Base-by-base conservation (phyloP, 2,888 invertebrate species). In the Perizoma flavofasciatum region DNA sequence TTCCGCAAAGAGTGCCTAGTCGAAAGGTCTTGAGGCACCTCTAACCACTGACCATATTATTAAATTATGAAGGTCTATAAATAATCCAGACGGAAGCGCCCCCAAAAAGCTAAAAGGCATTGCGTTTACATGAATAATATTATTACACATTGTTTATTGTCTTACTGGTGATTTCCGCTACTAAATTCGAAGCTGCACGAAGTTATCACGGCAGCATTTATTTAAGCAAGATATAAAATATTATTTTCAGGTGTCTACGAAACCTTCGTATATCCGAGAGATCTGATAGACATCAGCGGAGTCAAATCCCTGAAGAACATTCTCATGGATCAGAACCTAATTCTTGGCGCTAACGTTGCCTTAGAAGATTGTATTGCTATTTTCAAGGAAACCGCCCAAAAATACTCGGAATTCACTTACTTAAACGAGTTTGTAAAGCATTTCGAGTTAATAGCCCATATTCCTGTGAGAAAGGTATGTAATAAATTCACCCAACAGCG, bases 391-490 rank as follows among this genome's bases (percentile, higher is more conserved):
- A 79, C 81, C 4, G 80, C 87, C 0, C 70, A 70, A 5, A 76
- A 81, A 0, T 70, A 74, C 0, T 87, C 83, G 0, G 87, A 85
- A 4, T 95, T 94, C 67, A 79, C 83, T 0, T 94, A 95, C 71
- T 82, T 94, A 57, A 76, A 75, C 2, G 86, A 88, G 56, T 83
- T 95, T 63, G 93, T 89, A 4, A 85, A 92, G 57, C 95, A 95
- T 77, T 83, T 95, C 40, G 92, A 93, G 51, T 75, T 94, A 34
- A 90, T 95, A 9, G 95, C 95, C 10, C 94, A 94, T 74, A 89
- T 93, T 41, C 93, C 94, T 7, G 93, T 95, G 7, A 88, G 95
- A 77, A 95, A 94, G 83, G 94, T 94, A 72, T 79, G 10, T 22
- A n/a, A 43, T 5, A 22, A 22, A 22, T 22, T 1, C 22, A 3